These are phyloP conservation scores for Caenorhabditis afra DNA, from an alignment of 2,888 invertebrate genomes.

Conservation along the genomic window DNA sequence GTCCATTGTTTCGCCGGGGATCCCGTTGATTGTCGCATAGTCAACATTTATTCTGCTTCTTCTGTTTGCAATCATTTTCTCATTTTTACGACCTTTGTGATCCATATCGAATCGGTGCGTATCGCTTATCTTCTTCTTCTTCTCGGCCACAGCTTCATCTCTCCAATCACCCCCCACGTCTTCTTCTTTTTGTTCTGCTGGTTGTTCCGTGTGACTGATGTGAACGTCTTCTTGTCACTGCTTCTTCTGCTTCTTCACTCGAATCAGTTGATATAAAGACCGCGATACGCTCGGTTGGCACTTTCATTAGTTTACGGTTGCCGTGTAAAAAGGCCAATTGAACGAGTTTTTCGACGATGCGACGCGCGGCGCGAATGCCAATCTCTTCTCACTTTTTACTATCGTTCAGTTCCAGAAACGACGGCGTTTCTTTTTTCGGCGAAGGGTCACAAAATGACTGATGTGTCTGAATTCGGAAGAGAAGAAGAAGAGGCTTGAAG, in stretches of 20 bases:
- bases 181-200: background rate
- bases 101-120: conserved; percentile 32
- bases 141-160: background rate
- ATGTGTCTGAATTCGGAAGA: background rate
- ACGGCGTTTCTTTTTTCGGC: background rate
- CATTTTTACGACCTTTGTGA: conserved; percentile 54
- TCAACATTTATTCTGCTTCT: conserved; percentile 25
- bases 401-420: conserved; percentile 19
- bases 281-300: conserved; percentile 46
- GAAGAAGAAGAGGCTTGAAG: background rate
- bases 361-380: conserved; percentile 24
- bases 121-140: conserved; percentile 19
- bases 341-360: conserved; percentile 50
- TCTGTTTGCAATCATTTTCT: conserved; percentile 45
- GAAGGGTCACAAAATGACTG: background rate
- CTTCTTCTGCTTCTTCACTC: background rate
- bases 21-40: conserved; percentile 19
- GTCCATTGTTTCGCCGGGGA: background rate
- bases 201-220: conserved; percentile 32
- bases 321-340: conserved; percentile 1
- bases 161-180: background rate
- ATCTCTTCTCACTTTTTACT: conserved; percentile 42
- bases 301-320: conserved; percentile 35
- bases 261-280: conserved; percentile 32
- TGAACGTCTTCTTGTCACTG: conserved; percentile 1